These are phyloP conservation scores for Pecten maximus DNA, from an alignment of 2,888 invertebrate genomes.

Conservation along the genomic window DNA sequence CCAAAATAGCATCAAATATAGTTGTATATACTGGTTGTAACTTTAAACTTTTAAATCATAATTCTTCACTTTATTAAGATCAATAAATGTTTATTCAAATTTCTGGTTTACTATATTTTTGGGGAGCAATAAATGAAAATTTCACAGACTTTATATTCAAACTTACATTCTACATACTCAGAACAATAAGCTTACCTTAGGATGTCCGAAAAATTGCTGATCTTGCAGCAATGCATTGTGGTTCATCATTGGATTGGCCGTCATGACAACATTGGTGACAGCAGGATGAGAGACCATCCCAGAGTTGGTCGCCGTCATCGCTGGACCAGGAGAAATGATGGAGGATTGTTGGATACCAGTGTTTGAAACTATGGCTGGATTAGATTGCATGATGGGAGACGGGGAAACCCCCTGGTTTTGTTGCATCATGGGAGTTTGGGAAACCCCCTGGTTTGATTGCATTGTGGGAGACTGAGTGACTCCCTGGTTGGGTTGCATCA, in stretches of 20 bases:
- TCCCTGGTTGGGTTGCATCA: neutral
- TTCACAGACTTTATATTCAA: too few relatives aligned
- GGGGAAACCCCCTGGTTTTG: neutral
- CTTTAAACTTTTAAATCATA: too few relatives aligned
- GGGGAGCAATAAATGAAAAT: too few relatives aligned
- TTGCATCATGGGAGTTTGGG: neutral
- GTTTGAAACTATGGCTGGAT: neutral
- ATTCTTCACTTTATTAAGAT: too few relatives aligned
- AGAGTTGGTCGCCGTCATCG: neutral
- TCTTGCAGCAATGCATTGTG: slow-evolving; percentile 18
- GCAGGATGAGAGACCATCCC: neutral
- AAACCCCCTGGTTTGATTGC: neutral
- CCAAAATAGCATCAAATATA: too few relatives aligned
- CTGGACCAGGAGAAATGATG: neutral
- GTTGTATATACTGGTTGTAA: too few relatives aligned
- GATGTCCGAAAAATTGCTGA: slow-evolving; percentile 47
- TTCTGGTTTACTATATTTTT: too few relatives aligned
- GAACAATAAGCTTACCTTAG: slow-evolving; percentile 43
- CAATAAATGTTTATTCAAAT: too few relatives aligned
- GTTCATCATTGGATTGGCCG: slow-evolving; percentile 14
- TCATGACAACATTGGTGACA: slow-evolving; percentile 9
- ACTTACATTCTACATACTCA: too few relatives aligned
- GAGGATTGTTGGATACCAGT: neutral
- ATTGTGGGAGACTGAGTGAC: slow-evolving; percentile 36
- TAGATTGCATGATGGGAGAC: neutral